Evolutionary conservation across 2,797 vertebrate species (phyloP).

Genomic region (Acanthopagrus latus): DNA sequence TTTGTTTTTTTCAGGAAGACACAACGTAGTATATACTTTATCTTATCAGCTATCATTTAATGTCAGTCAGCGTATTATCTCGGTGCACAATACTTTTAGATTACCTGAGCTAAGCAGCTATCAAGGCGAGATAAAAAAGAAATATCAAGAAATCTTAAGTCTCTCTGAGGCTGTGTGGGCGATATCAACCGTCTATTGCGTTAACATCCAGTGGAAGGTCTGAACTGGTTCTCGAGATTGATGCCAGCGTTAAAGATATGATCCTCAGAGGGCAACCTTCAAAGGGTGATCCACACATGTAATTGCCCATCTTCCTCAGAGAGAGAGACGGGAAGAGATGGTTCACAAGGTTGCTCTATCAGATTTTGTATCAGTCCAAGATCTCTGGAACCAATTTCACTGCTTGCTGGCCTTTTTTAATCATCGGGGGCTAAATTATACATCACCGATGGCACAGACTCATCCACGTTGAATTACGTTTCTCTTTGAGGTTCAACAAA

Average conservation of each 20-base stretch:
- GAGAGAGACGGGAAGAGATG: conserved; percentile 50
- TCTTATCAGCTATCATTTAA: conserved; percentile 41
- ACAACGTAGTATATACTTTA: conserved; percentile 8
- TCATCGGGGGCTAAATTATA: conserved; percentile 40
- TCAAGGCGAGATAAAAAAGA: conserved; percentile 45
- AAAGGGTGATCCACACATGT: conserved; percentile 69
- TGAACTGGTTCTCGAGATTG: conserved; percentile 61
- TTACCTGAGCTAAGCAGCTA: conserved; percentile 52
- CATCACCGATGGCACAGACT: conserved; percentile 16
- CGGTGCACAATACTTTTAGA: conserved; percentile 38
- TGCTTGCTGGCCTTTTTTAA: conserved; percentile 50
- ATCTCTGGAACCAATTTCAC: conserved; percentile 20
- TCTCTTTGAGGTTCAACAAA: conserved; percentile 20
- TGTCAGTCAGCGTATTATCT: conserved; percentile 31
- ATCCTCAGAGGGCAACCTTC: conserved; percentile 80
- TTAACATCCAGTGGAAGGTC: conserved; percentile 71
- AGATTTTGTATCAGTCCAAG: conserved; percentile 38
- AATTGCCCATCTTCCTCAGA: conserved; percentile 71
- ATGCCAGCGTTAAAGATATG: conserved; percentile 72
- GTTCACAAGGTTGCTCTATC: conserved; percentile 54
- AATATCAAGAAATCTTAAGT: conserved; percentile 60
- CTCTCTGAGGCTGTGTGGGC: conserved; percentile 61
- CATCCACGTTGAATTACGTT: conserved; percentile 30
- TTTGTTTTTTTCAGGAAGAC: conserved; percentile 24
- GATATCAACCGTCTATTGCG: conserved; percentile 66